Evolutionary conservation across 2,888 invertebrate species (phyloP), one percentile per base, ranked within the genome.

Genomic region (Xestia ashworthii): DNA sequence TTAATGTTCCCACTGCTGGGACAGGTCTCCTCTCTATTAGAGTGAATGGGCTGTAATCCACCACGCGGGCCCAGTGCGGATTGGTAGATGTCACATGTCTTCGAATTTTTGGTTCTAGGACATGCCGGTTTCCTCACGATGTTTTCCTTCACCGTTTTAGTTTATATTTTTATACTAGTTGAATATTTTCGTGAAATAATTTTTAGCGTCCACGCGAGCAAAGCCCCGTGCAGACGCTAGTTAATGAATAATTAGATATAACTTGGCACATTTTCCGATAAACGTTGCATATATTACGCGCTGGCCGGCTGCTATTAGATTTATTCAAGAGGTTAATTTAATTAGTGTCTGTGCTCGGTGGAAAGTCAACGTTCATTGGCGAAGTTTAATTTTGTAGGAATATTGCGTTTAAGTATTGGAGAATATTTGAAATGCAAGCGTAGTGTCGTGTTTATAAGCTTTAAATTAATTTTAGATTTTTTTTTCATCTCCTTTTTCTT

Each of bases 311-410:
- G 48, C 41, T 44, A 75, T 75, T 71, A 53, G 44, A 76, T 64
- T 81, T 71, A 64, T 76, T 71, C 58, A 58, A 81, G 71, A 44
- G 58, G 64, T 76, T 71, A 68, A 82, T 82, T 76, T 55, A 71
- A 82, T 81, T 76, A 76, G 55, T 55, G 32, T n/a, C 32, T 22
- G 62, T 38, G 62, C 32, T 14, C 41, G 38, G 22, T 60, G 62
- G 5, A 48, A 81, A 55, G 62, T 68, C 70, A 32, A 64, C 48
- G 76, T 71, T 41, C 60, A 73, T 22, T 74, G 64, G 48, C 8
- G 19, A 8, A 60, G 74, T 70, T 5, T 53, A 66, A 81, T 81
- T 74, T 69, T 16, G 11, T 8, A 14, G 4, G 25, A 58, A 70
- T 64, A 53, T 32, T 41, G 32, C 16, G 48, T 50, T 62, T 50